phyloP scores from a whole-genome alignment of 2,113 vertebrate genomes.

The Manacus vitellinus region DNA sequence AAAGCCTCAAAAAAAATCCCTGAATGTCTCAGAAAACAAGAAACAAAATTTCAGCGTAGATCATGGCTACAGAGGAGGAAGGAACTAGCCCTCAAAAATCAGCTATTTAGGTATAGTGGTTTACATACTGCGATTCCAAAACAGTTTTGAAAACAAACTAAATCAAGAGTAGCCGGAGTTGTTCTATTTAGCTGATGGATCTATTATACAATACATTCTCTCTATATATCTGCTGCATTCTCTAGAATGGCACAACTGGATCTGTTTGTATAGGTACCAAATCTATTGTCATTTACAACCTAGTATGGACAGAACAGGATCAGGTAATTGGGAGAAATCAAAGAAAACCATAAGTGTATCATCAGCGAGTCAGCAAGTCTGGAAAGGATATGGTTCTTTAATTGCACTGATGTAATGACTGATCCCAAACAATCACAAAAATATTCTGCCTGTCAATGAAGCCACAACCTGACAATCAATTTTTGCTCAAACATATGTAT shows the following conservation, averaged over 20 bases:
- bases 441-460: not conserved
- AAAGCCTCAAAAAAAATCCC: not conserved
- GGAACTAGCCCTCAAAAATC: not conserved
- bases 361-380: not conserved
- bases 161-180: not conserved
- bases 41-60: not conserved
- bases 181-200: not conserved
- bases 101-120: not conserved
- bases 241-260: not conserved
- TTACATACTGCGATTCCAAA: not conserved
- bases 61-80: not conserved
- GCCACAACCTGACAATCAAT: not conserved
- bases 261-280: not conserved
- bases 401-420: not conserved
- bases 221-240: not conserved
- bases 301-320: not conserved
- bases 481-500: not conserved
- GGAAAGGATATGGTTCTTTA: not conserved
- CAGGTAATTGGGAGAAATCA: not conserved
- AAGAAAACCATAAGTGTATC: not conserved
- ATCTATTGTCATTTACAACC: not conserved
- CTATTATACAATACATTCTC: not conserved
- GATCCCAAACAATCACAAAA: not conserved
- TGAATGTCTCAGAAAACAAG: not conserved
- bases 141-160: not conserved